A percentile compares a stretch with the other conserved stretches of the same genome.
Conservation (phyloP, 2,888 invertebrate species). For the Hemicrepidius hirtus region DNA sequence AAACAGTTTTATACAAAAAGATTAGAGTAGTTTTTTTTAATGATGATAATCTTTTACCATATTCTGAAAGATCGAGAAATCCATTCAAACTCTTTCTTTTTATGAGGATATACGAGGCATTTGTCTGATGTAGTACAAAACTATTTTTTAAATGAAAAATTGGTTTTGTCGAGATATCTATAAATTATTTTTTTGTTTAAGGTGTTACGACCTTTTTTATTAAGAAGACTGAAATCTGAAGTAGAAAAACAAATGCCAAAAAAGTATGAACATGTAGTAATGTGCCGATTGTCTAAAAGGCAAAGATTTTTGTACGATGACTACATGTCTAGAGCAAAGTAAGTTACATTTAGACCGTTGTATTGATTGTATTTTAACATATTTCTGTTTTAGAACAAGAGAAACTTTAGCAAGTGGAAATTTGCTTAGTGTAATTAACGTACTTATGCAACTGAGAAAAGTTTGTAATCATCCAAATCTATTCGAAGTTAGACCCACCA, state of each 20-base stretch:
- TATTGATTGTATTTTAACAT: slow-evolving; percentile 38
- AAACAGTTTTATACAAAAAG: background rate
- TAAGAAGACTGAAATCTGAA: slow-evolving; percentile 93
- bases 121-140: slow-evolving; percentile 65
- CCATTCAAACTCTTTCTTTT: slow-evolving; percentile 63
- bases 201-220: slow-evolving; percentile 94
- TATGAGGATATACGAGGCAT: slow-evolving; percentile 64
- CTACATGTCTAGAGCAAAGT: slow-evolving; percentile 98
- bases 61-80: slow-evolving; percentile 59
- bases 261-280: slow-evolving; percentile 96
- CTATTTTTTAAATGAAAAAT: slow-evolving; percentile 6
- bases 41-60: slow-evolving; percentile 47
- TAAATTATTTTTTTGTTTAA: slow-evolving; percentile 69
- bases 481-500: slow-evolving; percentile 96
- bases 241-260: slow-evolving; percentile 98
- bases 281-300: slow-evolving; percentile 95
- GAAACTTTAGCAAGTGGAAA: slow-evolving; percentile 96
- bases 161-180: background rate
- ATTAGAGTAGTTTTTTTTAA: background rate
- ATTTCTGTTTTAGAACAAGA: slow-evolving; percentile 81
- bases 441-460: slow-evolving; percentile 97
- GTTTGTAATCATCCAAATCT: slow-evolving; percentile 99
- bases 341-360: slow-evolving; percentile 66
- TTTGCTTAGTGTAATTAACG: slow-evolving; percentile 95
- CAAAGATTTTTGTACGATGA: slow-evolving; percentile 99